Base-by-base conservation (phyloP, 2,113 vertebrate genomes). In the Theristicus caerulescens region DNA sequence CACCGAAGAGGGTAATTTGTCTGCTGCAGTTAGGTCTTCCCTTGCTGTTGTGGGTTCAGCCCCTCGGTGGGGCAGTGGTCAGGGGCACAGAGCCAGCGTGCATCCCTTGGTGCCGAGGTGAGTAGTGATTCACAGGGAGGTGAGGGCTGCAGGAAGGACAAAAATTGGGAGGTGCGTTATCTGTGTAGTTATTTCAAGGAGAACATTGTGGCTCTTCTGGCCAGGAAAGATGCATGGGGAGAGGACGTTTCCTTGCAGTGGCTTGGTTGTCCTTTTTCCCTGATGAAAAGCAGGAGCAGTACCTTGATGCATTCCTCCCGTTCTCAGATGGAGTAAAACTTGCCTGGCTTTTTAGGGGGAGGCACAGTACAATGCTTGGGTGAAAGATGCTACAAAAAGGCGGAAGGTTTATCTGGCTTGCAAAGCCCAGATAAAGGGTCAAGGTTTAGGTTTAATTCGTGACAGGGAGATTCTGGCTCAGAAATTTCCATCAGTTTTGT, bases 81-180 rank as follows among this genome's bases (percentile, higher is more conserved):
- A 24, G 36, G 62, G 2, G 1, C 22, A 47, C 7, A 17, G 13
- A 40, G 11, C 44, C 44, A 42, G 40, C 0, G 0, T 18, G 13
- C 10, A 7, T 16, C 4, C 1, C 46, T 29, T 18, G 38, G 12
- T 46, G 52, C n/a, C 2, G 2, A 9, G 54, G 40, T 0, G 4
- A 71, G 44, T 20, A 13, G 46, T 7, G 52, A 21, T 36, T 47
- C 17, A 2, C 1, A 2, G 38, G 10, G 29, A 55, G n/a, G 20
- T 16, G 38, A 73, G 19, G 21, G 11, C 73, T 58, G 25, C 59
- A 46, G 40, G 26, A 67, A 72, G 16, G 42, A 25, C 18, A 51
- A 40, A 79, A 46, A n/a, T 6, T 1, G 0, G 11, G 49, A 52
- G 31, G 16, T 0, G 0, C 2, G 0, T 62, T 76, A 58, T 83